Percentiles rank a stretch among this genome's conserved stretches.
Evolutionary conservation across 2,113 vertebrate species (phyloP).

Genomic region (Tychaedon coryphoeus): DNA sequence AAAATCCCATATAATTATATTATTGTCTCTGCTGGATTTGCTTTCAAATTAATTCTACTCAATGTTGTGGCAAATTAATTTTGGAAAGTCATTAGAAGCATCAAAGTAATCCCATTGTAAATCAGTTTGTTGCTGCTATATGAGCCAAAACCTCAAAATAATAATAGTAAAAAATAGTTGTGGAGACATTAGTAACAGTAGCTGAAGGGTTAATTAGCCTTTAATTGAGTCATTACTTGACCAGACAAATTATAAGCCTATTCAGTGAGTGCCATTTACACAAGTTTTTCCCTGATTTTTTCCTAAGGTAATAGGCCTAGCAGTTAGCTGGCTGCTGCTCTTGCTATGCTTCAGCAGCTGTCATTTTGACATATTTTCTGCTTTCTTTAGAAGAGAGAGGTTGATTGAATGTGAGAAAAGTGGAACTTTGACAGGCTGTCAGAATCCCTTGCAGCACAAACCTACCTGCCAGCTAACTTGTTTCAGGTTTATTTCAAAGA

Average conservation of each 20-base stretch:
- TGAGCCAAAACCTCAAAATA: neutral
- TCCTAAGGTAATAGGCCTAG: conserved; percentile 74
- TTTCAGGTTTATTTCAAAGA: conserved; percentile 80
- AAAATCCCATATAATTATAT: conserved; percentile 32
- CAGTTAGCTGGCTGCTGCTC: conserved; percentile 66
- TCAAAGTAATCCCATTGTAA: neutral
- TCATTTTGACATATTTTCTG: conserved; percentile 82
- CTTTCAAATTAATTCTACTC: conserved; percentile 37
- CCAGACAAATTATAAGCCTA: conserved; percentile 57
- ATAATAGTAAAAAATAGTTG: neutral
- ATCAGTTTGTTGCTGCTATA: neutral
- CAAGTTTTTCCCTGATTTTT: conserved; percentile 64
- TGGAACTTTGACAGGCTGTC: conserved; percentile 81
- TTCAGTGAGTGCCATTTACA: conserved; percentile 61
- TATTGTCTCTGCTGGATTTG: conserved; percentile 3
- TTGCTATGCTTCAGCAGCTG: conserved; percentile 71
- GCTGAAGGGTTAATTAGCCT: conserved; percentile 59
- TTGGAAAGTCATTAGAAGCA: neutral
- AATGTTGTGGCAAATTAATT: conserved; percentile 51
- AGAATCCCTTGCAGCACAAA: conserved; percentile 77
- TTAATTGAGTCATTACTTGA: conserved; percentile 64
- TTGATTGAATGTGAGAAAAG: conserved; percentile 83
- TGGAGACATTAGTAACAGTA: neutral
- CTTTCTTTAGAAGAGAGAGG: conserved; percentile 79
- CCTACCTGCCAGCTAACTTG: conserved; percentile 80